Conservation (phyloP, 2,888 invertebrate species). For the Dicyrtomina minuta region DNA sequence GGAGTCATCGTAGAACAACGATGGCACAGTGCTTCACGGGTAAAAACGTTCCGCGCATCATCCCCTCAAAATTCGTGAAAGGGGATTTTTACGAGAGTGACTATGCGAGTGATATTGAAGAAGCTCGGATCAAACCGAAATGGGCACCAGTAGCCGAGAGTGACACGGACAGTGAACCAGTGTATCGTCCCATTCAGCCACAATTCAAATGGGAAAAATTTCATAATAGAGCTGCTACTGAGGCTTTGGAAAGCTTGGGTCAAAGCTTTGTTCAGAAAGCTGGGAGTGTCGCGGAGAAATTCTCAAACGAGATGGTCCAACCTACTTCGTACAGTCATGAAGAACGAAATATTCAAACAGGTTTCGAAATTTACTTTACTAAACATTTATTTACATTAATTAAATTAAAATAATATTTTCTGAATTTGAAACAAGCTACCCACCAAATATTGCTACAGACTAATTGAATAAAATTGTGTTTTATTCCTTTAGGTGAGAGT, state of each 20-base stretch:
- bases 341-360: conserved; percentile 20
- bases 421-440: neutral
- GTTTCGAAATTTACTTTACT: too few species aligned
- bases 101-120: conserved; percentile 70
- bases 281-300: conserved; percentile 12
- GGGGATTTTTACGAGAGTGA: conserved; percentile 69
- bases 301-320: neutral
- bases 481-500: conserved; percentile 60
- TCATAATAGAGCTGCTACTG: neutral
- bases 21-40: too few species aligned
- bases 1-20: neutral
- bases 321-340: conserved; percentile 19
- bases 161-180: conserved; percentile 59
- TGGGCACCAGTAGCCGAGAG: conserved; percentile 62
- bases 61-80: conserved; percentile 62
- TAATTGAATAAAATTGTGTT: too few species aligned
- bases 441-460: too few species aligned
- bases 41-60: conserved; percentile 13
- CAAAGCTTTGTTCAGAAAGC: conserved; percentile 22
- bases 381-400: neutral
- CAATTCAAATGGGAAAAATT: conserved; percentile 17
- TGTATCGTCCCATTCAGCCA: conserved; percentile 11
- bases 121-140: conserved; percentile 61
- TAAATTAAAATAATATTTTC: neutral
- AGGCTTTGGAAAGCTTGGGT: conserved; percentile 14